Conservation (phyloP, 2,888 invertebrate genomes). For the Drosophila anomalipes region DNA sequence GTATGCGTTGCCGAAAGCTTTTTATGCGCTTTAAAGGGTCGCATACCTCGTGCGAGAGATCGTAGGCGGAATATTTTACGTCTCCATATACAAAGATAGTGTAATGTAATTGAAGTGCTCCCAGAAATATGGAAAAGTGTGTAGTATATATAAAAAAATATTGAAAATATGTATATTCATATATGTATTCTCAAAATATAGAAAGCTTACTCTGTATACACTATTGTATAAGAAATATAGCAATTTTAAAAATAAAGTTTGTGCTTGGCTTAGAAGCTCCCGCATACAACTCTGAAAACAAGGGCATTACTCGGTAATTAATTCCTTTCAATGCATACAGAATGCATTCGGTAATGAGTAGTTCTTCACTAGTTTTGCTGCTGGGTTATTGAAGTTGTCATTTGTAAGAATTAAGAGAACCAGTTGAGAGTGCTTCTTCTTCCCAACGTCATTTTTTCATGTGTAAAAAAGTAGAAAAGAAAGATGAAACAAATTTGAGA, state of each 20-base stretch:
- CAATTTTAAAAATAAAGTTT: background rate
- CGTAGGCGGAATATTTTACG: background rate
- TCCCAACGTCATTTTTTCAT: too few species aligned
- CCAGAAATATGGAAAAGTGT: background rate
- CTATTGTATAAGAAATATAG: too few species aligned
- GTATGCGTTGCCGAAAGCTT: background rate
- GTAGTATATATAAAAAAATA: too few species aligned
- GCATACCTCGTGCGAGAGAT: background rate
- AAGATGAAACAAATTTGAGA: constrained; percentile 28
- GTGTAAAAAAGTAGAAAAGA: background rate
- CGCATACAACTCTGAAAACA: background rate
- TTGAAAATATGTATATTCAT: too few species aligned
- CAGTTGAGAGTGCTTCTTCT: background rate
- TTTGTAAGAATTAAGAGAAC: background rate
- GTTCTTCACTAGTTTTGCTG: background rate
- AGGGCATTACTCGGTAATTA: background rate
- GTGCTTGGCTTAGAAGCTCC: background rate
- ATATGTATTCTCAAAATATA: too few species aligned
- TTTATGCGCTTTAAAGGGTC: background rate
- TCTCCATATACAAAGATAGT: background rate
- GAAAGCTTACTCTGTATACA: background rate
- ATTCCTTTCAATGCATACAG: background rate
- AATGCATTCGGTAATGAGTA: background rate
- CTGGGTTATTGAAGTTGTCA: background rate
- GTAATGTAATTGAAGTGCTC: background rate